phyloP scores from a whole-genome alignment of 53 echinoderm and acorn worm species.

The Zoroaster sp. region DNA sequence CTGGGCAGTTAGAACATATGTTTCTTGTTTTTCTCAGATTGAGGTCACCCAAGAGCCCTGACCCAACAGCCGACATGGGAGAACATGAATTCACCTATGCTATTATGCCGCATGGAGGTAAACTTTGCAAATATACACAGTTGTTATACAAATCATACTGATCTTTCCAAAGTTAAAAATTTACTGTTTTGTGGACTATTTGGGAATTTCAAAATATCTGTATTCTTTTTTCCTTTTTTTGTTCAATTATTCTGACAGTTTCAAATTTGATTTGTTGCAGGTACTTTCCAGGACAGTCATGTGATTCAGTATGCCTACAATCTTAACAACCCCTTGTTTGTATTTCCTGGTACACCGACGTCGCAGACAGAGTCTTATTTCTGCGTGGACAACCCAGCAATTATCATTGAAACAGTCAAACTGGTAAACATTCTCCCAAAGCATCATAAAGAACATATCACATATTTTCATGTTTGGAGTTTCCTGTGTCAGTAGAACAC shows the following conservation, averaged over 20 bases:
- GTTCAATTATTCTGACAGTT: no score
- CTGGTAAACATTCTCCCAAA: slow-evolving; percentile 40
- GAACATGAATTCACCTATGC: slow-evolving; percentile 87
- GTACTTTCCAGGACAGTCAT: slow-evolving; percentile 84
- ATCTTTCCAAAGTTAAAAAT: no score
- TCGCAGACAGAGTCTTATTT: slow-evolving; percentile 38
- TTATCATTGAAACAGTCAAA: slow-evolving; percentile 86
- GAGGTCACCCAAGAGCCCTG: slow-evolving; percentile 85
- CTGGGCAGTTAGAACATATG: not conserved
- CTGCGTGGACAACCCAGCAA: slow-evolving; percentile 71
- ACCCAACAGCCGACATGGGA: slow-evolving; percentile 89
- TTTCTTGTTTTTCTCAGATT: slow-evolving; percentile 44
- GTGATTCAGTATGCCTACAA: slow-evolving; percentile 90
- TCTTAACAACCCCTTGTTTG: slow-evolving; percentile 75
- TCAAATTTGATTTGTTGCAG: slow-evolving; percentile 46
- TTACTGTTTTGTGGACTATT: no score
- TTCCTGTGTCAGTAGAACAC: not conserved
- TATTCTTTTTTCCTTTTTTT: not conserved
- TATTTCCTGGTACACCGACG: not conserved
- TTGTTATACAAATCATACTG: no score
- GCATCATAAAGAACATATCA: not conserved
- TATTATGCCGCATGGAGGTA: slow-evolving; percentile 88
- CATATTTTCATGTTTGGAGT: not conserved
- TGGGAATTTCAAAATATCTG: not conserved
- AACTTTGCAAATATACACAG: not conserved